Evolutionary conservation across 2,113 vertebrate genomes (phyloP).

Genomic region (Zonotrichia leucophrys): DNA sequence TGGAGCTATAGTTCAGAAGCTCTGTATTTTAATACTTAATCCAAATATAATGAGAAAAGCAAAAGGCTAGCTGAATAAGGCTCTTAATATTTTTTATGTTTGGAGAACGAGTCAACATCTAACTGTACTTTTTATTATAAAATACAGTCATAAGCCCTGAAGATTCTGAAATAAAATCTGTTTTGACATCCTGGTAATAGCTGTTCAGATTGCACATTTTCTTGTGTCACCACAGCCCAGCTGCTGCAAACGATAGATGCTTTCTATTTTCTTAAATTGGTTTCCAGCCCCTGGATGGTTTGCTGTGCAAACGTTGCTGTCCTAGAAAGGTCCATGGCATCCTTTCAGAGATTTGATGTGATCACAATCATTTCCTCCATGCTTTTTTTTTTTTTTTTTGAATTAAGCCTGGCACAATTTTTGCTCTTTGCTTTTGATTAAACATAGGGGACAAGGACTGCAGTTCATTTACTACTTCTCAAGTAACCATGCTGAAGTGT

Average conservation of each 20-base stretch:
- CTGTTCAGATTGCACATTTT: constrained; percentile 6
- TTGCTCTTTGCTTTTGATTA: constrained; percentile 49
- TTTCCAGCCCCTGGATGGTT: constrained; percentile 14
- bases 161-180: constrained; percentile 34
- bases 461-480: constrained; percentile 62
- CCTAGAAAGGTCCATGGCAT: neutral
- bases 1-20: neutral
- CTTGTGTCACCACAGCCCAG: neutral
- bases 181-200: neutral
- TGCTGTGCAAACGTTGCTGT: neutral
- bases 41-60: neutral
- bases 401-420: constrained; percentile 57
- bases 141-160: neutral
- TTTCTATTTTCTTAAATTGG: constrained; percentile 23
- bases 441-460: constrained; percentile 24
- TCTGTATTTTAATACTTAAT: neutral
- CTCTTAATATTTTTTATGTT: neutral
- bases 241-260: neutral
- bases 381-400: neutral
- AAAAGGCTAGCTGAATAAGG: neutral
- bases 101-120: constrained; percentile 29
- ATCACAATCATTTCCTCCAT: constrained; percentile 42
- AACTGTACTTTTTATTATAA: constrained; percentile 22
- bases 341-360: neutral
- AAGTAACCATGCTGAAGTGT: constrained; percentile 48